A percentile compares a stretch with the other conserved stretches of the same genome.
Conservation (phyloP, 64 coral and sea anemone species). For the Porites australiensis region DNA sequence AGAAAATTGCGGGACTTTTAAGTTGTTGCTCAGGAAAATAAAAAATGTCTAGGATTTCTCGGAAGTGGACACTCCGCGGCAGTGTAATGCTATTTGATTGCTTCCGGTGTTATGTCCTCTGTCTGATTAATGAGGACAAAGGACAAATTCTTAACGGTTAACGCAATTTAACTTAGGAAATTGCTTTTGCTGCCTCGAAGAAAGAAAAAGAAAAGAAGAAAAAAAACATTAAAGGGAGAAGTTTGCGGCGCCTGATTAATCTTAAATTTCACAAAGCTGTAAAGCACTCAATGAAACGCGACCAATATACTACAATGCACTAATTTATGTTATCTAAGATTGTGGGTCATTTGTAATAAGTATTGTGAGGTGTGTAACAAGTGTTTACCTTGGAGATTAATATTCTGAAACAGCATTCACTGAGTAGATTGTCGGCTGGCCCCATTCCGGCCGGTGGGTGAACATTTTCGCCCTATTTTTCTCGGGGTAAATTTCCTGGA, state of each 20-base stretch:
- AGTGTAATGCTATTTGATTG: constrained; percentile 2
- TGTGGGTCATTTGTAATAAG: constrained; percentile 12
- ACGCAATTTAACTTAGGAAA: constrained; percentile 22
- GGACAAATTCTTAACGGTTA: constrained; percentile 8
- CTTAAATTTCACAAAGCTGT: background rate
- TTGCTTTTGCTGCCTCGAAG: background rate
- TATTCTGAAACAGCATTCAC: background rate
- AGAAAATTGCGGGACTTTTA: background rate
- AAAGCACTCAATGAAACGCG: background rate
- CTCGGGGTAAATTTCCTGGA: background rate
- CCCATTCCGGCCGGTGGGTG: no score
- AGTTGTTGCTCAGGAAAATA: constrained; percentile 7
- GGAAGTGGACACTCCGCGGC: background rate
- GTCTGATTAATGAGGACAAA: background rate
- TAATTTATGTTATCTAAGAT: constrained; percentile 35
- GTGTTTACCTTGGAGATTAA: constrained; percentile 27
- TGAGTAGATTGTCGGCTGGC: no score
- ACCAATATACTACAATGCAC: background rate
- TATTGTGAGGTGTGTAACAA: background rate
- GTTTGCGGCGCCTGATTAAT: background rate
- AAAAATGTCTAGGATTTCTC: constrained; percentile 9
- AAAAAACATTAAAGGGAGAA: background rate
- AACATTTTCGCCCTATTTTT: background rate
- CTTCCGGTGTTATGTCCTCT: constrained; percentile 28
- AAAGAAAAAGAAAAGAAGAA: background rate